phyloP scores from a whole-genome alignment of 2,888 invertebrate species.

The Erebia ligea region DNA sequence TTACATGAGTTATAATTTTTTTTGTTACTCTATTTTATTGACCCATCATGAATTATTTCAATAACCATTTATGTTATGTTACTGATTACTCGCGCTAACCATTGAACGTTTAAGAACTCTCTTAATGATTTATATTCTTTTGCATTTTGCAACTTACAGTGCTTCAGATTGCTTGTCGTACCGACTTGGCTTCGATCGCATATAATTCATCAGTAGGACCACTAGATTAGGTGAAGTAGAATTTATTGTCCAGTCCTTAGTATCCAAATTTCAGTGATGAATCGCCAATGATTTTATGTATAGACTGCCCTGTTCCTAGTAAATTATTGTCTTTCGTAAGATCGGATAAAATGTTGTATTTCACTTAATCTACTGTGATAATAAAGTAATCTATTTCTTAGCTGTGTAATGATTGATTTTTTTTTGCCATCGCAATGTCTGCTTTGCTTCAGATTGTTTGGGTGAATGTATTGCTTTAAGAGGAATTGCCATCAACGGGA shows the following conservation, averaged over 20 bases:
- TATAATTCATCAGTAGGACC: constrained; percentile 53
- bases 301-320: constrained; percentile 77
- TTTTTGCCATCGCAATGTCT: constrained; percentile 50
- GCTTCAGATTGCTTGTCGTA: constrained; percentile 45
- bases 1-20: constrained; percentile 42
- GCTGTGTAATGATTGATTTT: constrained; percentile 36
- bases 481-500: too few species aligned
- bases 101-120: constrained; percentile 43
- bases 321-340: constrained; percentile 61
- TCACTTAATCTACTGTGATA: constrained; percentile 72
- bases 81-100: constrained; percentile 47
- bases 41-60: constrained; percentile 31
- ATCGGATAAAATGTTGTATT: constrained; percentile 57
- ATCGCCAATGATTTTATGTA: constrained; percentile 78
- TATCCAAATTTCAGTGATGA: constrained; percentile 78
- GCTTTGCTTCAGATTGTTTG: constrained; percentile 63
- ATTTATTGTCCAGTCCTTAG: constrained; percentile 48
- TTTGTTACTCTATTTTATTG: constrained; percentile 39
- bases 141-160: constrained; percentile 50
- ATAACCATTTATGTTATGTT: constrained; percentile 19
- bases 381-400: constrained; percentile 43
- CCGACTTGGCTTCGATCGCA: constrained; percentile 75
- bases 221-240: constrained; percentile 76
- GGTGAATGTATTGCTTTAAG: constrained; percentile 49
- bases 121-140: constrained; percentile 47